Conservation (phyloP, 1,140 invertebrate genomes). For the Mycetomoellerius zeteki region DNA sequence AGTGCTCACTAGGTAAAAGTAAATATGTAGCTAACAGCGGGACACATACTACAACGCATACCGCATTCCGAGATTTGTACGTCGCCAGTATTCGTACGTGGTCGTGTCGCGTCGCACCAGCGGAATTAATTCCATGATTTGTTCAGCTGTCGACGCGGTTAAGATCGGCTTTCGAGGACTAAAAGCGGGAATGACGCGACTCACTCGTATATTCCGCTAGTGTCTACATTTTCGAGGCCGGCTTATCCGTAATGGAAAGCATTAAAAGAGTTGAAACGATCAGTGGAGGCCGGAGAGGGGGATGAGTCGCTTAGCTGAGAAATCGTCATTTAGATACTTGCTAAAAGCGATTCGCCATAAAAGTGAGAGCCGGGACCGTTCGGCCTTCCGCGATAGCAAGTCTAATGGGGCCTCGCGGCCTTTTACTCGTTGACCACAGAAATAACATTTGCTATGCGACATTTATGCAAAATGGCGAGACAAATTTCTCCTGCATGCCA, state of each 20-base stretch:
- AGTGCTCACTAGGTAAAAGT: slow-evolving; percentile 41
- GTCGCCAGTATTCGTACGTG: slow-evolving; percentile 44
- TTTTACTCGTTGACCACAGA: not conserved
- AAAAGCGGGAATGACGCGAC: slow-evolving; percentile 50
- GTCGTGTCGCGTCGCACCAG: slow-evolving; percentile 35
- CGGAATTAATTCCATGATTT: slow-evolving; percentile 59
- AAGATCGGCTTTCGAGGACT: slow-evolving; percentile 54
- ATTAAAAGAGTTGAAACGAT: slow-evolving; percentile 75
- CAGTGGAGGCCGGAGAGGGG: slow-evolving; percentile 4
- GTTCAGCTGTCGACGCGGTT: slow-evolving; percentile 60
- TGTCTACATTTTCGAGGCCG: slow-evolving; percentile 73
- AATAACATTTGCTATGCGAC: slow-evolving; percentile 59
- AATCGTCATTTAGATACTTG: slow-evolving; percentile 85
- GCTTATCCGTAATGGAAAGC: slow-evolving; percentile 76
- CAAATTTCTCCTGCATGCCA: slow-evolving; percentile 35
- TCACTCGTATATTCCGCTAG: slow-evolving; percentile 67
- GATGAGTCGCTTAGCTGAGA: slow-evolving; percentile 76
- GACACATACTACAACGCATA: not conserved
- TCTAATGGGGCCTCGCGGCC: slow-evolving; percentile 75
- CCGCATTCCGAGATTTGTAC: slow-evolving; percentile 40
- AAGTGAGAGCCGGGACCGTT: slow-evolving; percentile 76
- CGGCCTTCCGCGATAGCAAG: slow-evolving; percentile 77
- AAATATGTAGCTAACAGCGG: slow-evolving; percentile 49
- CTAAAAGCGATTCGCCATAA: slow-evolving; percentile 86
- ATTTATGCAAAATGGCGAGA: slow-evolving; percentile 67